These are phyloP conservation scores for Rugalucina vietnamica DNA, from an alignment of 2,888 invertebrate species.

Conservation along the genomic window DNA sequence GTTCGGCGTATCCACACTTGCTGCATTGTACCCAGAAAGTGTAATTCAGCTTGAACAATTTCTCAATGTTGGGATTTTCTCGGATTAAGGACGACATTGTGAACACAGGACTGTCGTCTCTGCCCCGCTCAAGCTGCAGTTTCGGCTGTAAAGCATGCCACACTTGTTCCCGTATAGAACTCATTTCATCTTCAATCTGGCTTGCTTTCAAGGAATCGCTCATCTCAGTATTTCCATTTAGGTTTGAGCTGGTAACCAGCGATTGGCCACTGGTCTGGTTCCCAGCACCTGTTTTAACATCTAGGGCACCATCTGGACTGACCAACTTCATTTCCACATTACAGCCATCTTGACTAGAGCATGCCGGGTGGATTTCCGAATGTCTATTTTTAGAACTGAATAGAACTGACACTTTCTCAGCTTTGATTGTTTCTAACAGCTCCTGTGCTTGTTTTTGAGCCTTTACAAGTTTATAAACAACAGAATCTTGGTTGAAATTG, in stretches of 20 bases:
- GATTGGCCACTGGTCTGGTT: neutral
- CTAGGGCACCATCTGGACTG: neutral
- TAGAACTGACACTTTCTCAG: neutral
- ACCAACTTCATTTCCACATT: slow-evolving; percentile 1
- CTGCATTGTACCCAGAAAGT: slow-evolving; percentile 68
- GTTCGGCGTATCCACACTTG: slow-evolving; percentile 69
- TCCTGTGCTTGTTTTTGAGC: slow-evolving; percentile 74
- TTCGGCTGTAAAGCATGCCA: slow-evolving; percentile 76
- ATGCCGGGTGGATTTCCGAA: neutral
- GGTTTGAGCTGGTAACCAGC: too few species aligned
- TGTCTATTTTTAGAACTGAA: neutral
- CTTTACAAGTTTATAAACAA: slow-evolving; percentile 70
- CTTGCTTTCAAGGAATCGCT: neutral
- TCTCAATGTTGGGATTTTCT: slow-evolving; percentile 66
- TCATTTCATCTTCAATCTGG: slow-evolving; percentile 55
- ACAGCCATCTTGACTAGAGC: neutral
- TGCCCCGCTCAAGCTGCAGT: slow-evolving; percentile 78
- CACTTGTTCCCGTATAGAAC: slow-evolving; percentile 74
- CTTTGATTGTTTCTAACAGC: slow-evolving; percentile 35
- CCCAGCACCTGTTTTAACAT: slow-evolving; percentile 55
- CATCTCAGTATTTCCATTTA: neutral
- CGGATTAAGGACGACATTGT: slow-evolving; percentile 77
- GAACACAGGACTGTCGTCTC: slow-evolving; percentile 81
- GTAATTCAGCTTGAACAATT: slow-evolving; percentile 73
- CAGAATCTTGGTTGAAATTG: slow-evolving; percentile 43